Percentiles rank a stretch among this genome's conserved stretches.
Evolutionary conservation across 2,113 vertebrate species (phyloP).

Genomic region (Mirounga angustirostris): DNA sequence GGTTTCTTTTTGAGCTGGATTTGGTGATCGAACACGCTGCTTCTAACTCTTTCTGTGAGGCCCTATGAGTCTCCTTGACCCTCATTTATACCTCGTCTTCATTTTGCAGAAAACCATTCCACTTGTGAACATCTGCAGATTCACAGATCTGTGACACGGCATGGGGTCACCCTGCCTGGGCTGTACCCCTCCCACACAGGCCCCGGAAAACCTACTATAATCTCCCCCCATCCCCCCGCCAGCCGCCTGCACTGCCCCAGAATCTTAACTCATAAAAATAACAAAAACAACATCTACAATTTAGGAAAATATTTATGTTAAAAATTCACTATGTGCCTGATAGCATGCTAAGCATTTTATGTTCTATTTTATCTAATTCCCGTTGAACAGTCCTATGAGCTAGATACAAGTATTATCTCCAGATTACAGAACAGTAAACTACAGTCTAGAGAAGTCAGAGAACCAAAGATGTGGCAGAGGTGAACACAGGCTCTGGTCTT

Average conservation of each 20-base stretch:
- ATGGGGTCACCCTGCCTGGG: neutral
- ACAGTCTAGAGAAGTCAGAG: neutral
- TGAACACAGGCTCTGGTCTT: accelerated
- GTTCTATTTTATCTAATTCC: neutral
- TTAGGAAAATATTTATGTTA: neutral
- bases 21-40: neutral
- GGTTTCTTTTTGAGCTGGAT: neutral
- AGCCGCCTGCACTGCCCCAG: neutral
- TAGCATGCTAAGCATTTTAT: neutral
- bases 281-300: neutral
- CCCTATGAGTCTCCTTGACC: neutral
- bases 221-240: neutral
- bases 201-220: neutral
- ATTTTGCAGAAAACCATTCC: neutral
- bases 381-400: neutral
- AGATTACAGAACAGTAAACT: neutral
- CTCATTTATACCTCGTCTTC: neutral
- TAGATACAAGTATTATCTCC: neutral
- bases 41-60: neutral
- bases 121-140: neutral
- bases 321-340: neutral
- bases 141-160: neutral
- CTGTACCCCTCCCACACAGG: neutral
- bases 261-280: slow-evolving; percentile 42
- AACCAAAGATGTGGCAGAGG: neutral